Percentiles rank a stretch among this genome's conserved stretches.
Evolutionary conservation across 2,113 vertebrate genomes (phyloP).

Genomic region (Odocoileus hemionus): DNA sequence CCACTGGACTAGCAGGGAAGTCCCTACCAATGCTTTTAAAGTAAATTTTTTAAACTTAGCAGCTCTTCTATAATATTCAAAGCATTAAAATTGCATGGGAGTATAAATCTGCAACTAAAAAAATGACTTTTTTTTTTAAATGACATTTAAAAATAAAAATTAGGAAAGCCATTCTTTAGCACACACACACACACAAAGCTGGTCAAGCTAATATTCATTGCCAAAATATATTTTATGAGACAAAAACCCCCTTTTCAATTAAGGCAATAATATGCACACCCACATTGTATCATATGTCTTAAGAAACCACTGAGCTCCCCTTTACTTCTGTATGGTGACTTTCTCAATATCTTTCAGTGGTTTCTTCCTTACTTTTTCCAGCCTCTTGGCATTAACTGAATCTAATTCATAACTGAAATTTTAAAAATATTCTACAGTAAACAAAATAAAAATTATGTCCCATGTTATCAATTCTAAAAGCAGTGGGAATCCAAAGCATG

Average conservation of each 20-base stretch:
- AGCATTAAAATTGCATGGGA: neutral
- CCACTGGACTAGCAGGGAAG: neutral
- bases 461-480: neutral
- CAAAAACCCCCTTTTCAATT: neutral
- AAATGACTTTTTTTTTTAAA: neutral
- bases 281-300: neutral
- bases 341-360: neutral
- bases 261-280: neutral
- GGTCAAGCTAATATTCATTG: neutral
- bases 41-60: conserved; percentile 8
- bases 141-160: conserved; percentile 5
- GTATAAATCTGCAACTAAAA: neutral
- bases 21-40: conserved; percentile 1
- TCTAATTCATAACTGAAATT: conserved; percentile 28
- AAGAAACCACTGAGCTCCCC: neutral
- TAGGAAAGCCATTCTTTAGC: neutral
- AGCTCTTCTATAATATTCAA: conserved; percentile 1
- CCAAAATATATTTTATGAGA: neutral
- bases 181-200: neutral
- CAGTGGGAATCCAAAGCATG: neutral
- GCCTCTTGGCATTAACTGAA: neutral
- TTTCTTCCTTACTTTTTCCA: neutral
- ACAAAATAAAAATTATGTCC: neutral
- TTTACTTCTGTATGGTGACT: neutral
- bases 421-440: neutral